These are phyloP conservation scores for Carassius carassius DNA, from an alignment of 2,113 vertebrate genomes.

Conservation along the genomic window DNA sequence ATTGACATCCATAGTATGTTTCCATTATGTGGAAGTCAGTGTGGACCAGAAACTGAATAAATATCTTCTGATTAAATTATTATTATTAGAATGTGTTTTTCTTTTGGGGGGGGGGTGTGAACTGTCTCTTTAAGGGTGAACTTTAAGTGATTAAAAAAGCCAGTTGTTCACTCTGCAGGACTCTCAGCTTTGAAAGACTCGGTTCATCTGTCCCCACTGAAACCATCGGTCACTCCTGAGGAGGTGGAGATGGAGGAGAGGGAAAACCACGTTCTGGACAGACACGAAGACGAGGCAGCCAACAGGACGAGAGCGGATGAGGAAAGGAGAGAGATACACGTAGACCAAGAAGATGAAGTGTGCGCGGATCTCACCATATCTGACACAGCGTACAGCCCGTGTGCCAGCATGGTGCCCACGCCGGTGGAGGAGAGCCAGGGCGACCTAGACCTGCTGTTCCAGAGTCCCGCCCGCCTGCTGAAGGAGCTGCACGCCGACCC, in stretches of 20 bases:
- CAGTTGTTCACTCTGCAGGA: slow-evolving; percentile 58
- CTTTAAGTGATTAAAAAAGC: neutral
- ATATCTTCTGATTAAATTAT: no score
- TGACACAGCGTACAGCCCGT: slow-evolving; percentile 91
- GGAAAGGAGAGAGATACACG: slow-evolving; percentile 69
- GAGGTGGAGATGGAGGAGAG: slow-evolving; percentile 60
- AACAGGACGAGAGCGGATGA: slow-evolving; percentile 27
- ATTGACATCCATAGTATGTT: no score
- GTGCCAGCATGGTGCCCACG: slow-evolving; percentile 91
- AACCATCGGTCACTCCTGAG: slow-evolving; percentile 58
- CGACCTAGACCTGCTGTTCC: slow-evolving; percentile 90
- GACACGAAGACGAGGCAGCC: slow-evolving; percentile 4
- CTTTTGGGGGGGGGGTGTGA: no score
- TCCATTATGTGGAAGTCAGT: no score
- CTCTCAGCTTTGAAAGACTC: slow-evolving; percentile 70
- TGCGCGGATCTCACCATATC: slow-evolving; percentile 85
- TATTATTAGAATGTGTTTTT: no score
- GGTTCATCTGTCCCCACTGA: slow-evolving; percentile 68
- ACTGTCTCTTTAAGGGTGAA: neutral
- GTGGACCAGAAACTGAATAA: no score
- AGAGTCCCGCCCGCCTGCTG: slow-evolving; percentile 83
- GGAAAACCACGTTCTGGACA: slow-evolving; percentile 44
- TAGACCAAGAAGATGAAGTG: slow-evolving; percentile 76
- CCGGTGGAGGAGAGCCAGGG: slow-evolving; percentile 84
- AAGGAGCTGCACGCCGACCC: slow-evolving; percentile 86